A percentile compares a stretch with the other conserved stretches of the same genome.
Evolutionary conservation across 2,888 invertebrate genomes (phyloP).

Genomic region (Ichneumoninae sp.): DNA sequence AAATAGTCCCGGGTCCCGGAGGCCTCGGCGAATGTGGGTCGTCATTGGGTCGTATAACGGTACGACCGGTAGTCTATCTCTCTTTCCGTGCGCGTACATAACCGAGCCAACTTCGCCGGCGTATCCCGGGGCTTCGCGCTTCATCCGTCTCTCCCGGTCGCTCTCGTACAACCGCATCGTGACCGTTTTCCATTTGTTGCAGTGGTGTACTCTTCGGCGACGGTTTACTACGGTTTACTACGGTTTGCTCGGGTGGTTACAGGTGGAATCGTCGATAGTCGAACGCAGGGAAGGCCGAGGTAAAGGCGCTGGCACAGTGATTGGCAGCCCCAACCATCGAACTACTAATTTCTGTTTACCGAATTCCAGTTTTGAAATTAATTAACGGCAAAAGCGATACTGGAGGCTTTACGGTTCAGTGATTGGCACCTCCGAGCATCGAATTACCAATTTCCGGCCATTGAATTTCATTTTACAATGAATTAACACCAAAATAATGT

Average conservation of each 20-base stretch:
- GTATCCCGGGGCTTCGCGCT: constrained; percentile 54
- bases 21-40: constrained; percentile 75
- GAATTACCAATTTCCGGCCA: too few relatives aligned
- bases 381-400: background rate
- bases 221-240: constrained; percentile 49
- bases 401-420: too few relatives aligned
- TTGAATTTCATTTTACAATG: too few relatives aligned
- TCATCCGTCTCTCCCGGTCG: constrained; percentile 49
- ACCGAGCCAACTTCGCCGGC: constrained; percentile 50
- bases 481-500: too few relatives aligned
- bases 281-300: background rate
- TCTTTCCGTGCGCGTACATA: constrained; percentile 41
- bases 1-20: constrained; percentile 52
- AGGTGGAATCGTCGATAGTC: constrained; percentile 40
- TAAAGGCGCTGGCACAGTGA: background rate
- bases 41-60: constrained; percentile 83
- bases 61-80: constrained; percentile 72
- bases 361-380: background rate
- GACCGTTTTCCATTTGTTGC: constrained; percentile 64
- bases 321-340: background rate
- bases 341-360: background rate
- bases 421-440: too few relatives aligned
- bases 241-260: constrained; percentile 48
- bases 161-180: constrained; percentile 50
- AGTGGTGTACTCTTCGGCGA: constrained; percentile 44